phyloP scores from a whole-genome alignment of 2,888 invertebrate genomes.

The Luperina testacea region DNA sequence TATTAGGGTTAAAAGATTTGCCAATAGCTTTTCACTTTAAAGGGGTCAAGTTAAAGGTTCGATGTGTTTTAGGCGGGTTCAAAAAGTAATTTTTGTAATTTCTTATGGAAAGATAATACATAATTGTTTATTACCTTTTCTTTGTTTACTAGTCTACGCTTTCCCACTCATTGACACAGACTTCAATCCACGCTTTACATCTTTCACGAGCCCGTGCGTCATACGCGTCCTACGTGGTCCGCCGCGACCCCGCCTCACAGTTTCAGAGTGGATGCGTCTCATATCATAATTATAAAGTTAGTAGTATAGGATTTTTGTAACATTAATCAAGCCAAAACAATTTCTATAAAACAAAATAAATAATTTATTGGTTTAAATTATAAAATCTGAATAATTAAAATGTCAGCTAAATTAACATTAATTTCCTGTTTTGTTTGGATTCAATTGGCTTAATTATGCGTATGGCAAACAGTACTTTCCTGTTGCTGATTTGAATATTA shows the following conservation, averaged over 20 bases:
- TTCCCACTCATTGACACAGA: no score
- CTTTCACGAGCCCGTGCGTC: background rate
- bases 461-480: conserved; percentile 4
- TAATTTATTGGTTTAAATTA: conserved; percentile 23
- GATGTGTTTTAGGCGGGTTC: conserved; percentile 15
- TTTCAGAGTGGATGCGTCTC: no score
- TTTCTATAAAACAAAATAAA: conserved; percentile 16
- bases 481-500: conserved; percentile 9
- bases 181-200: background rate
- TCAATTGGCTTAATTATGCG: conserved; percentile 31
- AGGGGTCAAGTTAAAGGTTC: background rate
- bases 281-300: no score
- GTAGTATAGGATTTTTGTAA: no score
- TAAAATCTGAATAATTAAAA: conserved; percentile 27
- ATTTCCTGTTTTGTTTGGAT: conserved; percentile 31
- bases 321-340: conserved; percentile 5
- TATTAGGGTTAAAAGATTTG: conserved; percentile 1
- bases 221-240: no score
- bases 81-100: background rate
- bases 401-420: conserved; percentile 29
- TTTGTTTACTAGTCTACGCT: no score
- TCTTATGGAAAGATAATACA: background rate
- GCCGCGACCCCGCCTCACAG: background rate
- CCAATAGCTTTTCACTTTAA: background rate
- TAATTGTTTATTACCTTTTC: background rate